Evolutionary conservation across 2,113 vertebrate species (phyloP).

Genomic region (Recurvirostra avosetta): DNA sequence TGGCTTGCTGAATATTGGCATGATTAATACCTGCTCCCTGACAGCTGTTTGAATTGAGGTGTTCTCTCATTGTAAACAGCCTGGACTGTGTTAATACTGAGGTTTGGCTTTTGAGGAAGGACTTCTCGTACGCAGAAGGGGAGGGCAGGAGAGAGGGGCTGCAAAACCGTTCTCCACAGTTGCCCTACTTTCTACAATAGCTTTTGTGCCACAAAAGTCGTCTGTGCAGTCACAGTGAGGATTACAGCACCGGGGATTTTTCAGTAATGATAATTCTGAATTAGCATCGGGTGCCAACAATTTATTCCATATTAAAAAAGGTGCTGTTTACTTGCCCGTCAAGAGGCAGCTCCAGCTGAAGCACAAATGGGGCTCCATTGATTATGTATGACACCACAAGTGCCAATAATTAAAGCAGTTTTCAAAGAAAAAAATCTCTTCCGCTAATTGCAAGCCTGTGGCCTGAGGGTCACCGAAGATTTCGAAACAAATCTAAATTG

Average conservation of each 20-base stretch:
- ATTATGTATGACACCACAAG: neutral
- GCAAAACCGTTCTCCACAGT: neutral
- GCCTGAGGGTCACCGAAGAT: neutral
- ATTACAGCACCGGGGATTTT: neutral
- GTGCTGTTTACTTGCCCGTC: neutral
- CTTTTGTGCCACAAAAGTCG: neutral
- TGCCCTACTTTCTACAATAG: neutral
- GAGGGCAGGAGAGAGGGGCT: neutral
- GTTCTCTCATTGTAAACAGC: conserved; percentile 23
- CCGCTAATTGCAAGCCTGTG: neutral
- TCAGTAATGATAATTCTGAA: neutral
- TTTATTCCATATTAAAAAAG: neutral
- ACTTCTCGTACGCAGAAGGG: neutral
- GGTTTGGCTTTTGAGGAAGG: conserved; percentile 1
- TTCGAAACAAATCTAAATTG: neutral
- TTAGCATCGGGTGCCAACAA: neutral
- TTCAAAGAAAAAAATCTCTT: neutral
- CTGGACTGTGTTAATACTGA: neutral
- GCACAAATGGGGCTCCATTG: neutral
- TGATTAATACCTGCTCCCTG: conserved; percentile 61
- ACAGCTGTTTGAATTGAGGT: conserved; percentile 50
- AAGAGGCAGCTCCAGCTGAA: neutral
- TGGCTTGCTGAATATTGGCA: conserved; percentile 59
- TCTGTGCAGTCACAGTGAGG: neutral
- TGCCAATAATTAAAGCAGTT: neutral